These are phyloP conservation scores for Heterotilapia buettikoferi DNA, from an alignment of 2,113 vertebrate genomes.

Conservation along the genomic window DNA sequence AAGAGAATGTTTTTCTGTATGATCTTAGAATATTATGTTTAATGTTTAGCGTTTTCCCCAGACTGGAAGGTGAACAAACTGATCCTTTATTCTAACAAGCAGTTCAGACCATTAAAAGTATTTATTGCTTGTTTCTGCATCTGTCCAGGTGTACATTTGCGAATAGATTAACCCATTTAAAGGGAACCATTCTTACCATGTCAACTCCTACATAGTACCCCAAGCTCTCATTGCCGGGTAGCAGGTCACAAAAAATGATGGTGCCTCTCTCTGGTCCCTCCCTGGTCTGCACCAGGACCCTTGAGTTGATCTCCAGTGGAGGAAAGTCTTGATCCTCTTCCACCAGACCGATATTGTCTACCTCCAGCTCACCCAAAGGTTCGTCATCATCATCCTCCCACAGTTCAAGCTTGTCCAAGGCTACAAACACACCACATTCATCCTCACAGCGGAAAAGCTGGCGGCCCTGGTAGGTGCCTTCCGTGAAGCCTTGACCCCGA, in stretches of 20 bases:
- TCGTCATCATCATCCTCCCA: slow-evolving; percentile 80
- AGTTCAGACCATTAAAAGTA: fast-evolving
- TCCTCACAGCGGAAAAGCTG: slow-evolving; percentile 96
- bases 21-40: not conserved
- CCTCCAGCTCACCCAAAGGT: slow-evolving; percentile 80
- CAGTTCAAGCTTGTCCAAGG: slow-evolving; percentile 93
- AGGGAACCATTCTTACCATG: slow-evolving; percentile 81
- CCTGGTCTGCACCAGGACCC: slow-evolving; percentile 90
- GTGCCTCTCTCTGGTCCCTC: slow-evolving; percentile 90
- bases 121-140: not conserved
- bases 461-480: slow-evolving; percentile 94
- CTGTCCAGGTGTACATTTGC: not conserved
- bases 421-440: slow-evolving; percentile 95
- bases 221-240: slow-evolving; percentile 92
- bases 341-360: slow-evolving; percentile 79
- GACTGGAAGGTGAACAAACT: not conserved
- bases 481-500: slow-evolving; percentile 92
- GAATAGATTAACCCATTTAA: not conserved
- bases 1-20: not conserved
- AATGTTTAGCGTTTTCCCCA: not conserved
- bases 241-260: slow-evolving; percentile 94
- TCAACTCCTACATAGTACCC: slow-evolving; percentile 97
- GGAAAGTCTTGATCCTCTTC: slow-evolving; percentile 85
- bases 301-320: slow-evolving; percentile 91
- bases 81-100: not conserved